These are phyloP conservation scores for Drosophila baimaii DNA, from an alignment of 1,140 invertebrate genomes.

Conservation along the genomic window DNA sequence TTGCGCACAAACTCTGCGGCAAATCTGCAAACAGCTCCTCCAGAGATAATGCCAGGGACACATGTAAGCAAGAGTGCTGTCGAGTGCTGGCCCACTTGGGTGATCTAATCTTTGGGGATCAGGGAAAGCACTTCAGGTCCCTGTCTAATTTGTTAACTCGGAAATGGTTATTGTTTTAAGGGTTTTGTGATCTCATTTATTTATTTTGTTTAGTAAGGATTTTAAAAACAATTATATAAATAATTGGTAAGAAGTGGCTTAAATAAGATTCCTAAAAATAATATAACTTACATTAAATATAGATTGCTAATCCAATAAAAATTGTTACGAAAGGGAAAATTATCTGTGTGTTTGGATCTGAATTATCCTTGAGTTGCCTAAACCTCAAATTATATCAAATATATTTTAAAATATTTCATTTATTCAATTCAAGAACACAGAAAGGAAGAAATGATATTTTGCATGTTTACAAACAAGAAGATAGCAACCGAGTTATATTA, in stretches of 20 bases:
- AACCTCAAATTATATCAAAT: too few relatives aligned
- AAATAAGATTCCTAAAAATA: neutral
- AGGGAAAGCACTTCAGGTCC: slow-evolving; percentile 6
- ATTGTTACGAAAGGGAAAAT: too few relatives aligned
- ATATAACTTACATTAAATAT: too few relatives aligned
- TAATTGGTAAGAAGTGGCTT: too few relatives aligned
- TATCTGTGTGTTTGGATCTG: too few relatives aligned
- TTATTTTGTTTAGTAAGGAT: fast-evolving
- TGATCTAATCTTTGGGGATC: slow-evolving; percentile 34
- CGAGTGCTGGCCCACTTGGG: slow-evolving; percentile 9
- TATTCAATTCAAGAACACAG: too few relatives aligned
- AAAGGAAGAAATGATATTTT: neutral
- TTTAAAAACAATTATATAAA: neutral
- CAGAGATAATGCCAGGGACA: slow-evolving; percentile 41
- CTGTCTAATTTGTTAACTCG: slow-evolving; percentile 2
- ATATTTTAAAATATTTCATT: too few relatives aligned
- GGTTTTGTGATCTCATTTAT: neutral
- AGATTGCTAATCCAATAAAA: too few relatives aligned
- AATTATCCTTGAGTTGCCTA: too few relatives aligned
- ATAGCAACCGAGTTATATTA: too few relatives aligned
- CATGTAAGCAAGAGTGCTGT: slow-evolving; percentile 13
- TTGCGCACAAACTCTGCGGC: slow-evolving; percentile 25
- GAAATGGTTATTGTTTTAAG: neutral
- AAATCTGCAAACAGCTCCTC: slow-evolving; percentile 27
- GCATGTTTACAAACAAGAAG: neutral